These are phyloP conservation scores for Philereme vetulata DNA, from an alignment of 2,888 invertebrate species.

Conservation along the genomic window DNA sequence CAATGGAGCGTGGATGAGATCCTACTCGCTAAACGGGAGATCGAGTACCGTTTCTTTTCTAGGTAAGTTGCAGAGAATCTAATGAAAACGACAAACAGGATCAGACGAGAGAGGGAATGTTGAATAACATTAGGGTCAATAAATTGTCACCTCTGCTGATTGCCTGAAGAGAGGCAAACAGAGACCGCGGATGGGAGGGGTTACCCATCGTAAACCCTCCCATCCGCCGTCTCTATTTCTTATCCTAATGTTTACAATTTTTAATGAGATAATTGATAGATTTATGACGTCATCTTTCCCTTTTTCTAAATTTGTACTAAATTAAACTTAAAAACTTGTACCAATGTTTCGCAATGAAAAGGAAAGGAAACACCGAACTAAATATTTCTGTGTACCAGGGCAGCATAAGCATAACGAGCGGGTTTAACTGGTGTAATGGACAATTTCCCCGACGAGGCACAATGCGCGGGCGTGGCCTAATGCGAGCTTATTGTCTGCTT, in stretches of 20 bases:
- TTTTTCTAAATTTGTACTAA: not conserved
- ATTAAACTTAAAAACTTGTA: not conserved
- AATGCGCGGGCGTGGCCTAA: slow-evolving; percentile 13
- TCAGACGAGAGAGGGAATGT: not conserved
- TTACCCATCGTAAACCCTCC: not conserved
- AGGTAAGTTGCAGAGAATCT: not conserved
- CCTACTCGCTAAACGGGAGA: slow-evolving; percentile 27
- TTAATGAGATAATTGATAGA: no score
- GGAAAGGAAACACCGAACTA: slow-evolving; percentile 14
- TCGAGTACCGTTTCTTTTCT: slow-evolving; percentile 14
- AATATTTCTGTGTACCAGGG: slow-evolving; percentile 24
- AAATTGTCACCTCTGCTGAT: no score
- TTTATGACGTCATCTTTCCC: no score
- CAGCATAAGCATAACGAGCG: slow-evolving; percentile 27
- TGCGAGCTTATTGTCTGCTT: slow-evolving; percentile 8
- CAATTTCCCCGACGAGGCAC: slow-evolving; percentile 40
- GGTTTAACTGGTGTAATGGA: slow-evolving; percentile 37
- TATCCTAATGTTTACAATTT: no score
- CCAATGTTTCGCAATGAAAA: slow-evolving; percentile 5
- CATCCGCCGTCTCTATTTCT: no score
- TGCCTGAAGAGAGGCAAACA: no score
- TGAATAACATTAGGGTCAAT: no score
- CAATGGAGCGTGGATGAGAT: slow-evolving; percentile 44
- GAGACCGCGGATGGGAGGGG: no score
- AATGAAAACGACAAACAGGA: not conserved